Base-by-base conservation (phyloP, 2,113 vertebrate species). In the Leucoraja erinaceus region DNA sequence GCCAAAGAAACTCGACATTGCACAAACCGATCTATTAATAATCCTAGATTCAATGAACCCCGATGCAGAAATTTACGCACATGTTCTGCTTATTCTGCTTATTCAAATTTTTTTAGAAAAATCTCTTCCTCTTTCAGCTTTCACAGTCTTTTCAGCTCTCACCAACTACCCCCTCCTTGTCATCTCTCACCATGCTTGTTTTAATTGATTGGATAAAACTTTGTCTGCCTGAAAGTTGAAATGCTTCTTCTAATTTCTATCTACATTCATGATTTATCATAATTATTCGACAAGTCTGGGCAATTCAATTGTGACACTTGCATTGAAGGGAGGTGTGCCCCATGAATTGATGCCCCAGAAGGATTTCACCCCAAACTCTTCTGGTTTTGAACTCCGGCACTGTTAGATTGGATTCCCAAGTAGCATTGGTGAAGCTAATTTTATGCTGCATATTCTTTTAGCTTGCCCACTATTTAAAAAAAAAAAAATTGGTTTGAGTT, bases 401-500 rank as follows among this genome's bases (percentile, higher is more conserved):
- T 28, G 66, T 91, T 4, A 72, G 38, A 31, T 54, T 72, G 11
- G 18, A 28, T 28, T 47, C 83, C n/a, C 88, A 25, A 33, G 7
- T 33, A 47, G 4, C 31, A 7, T 91, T 72, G n/a, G 12, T 70
- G 20, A 91, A 91, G 70, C 68, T 28, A 22, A 54, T 47, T 90
- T 70, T 54, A 70, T 70, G 61, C 16, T 88, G 31, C 63, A 63
- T 88, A 66, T 74, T 59, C 20, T 72, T 91, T 72, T 54, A 91
- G 63, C 68, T 72, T 91, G 70, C 66, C 12, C 88, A 33, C 31
- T 47, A 47, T 8, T 90, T 33, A 33, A n/a, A n/a, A n/a, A n/a
- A n/a, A n/a, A n/a, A n/a, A n/a, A n/a, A 54, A 20, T 54, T 18
- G 38, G 78, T 84, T 88, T 38, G 90, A 91, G 90, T 91, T 91